phyloP scores from a whole-genome alignment of 1,140 invertebrate genomes.

The Lasioglossum albipes region DNA sequence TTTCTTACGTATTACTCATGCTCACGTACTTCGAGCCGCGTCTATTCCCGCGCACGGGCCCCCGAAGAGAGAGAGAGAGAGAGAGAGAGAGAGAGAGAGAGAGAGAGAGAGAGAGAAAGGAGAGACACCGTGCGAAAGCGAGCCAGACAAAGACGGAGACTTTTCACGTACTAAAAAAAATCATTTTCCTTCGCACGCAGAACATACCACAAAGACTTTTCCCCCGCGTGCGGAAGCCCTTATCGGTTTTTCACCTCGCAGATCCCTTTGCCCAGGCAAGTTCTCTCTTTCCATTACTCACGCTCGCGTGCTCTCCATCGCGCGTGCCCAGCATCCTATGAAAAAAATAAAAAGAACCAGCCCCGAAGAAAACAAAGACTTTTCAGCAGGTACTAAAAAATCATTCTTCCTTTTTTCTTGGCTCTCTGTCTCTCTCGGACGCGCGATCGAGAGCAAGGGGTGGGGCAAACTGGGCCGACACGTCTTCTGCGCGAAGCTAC shows the following conservation, averaged over 20 bases:
- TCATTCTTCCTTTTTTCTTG: constrained; percentile 15
- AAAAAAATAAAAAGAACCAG: constrained; percentile 17
- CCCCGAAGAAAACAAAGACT: constrained; percentile 31
- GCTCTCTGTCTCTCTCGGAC: background rate
- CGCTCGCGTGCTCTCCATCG: constrained; percentile 9
- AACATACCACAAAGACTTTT: constrained; percentile 38
- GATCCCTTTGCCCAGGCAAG: constrained; percentile 3
- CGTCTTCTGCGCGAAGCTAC: constrained; percentile 23
- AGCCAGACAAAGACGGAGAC: background rate
- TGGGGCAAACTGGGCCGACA: background rate
- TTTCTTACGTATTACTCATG: constrained; percentile 38
- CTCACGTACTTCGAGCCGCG: constrained; percentile 29
- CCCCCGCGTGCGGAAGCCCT: constrained; percentile 16
- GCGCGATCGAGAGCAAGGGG: too few relatives aligned
- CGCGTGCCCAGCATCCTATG: constrained; percentile 21
- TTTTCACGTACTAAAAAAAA: constrained; percentile 48
- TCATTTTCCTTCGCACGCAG: constrained; percentile 44
- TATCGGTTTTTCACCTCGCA: constrained; percentile 43
- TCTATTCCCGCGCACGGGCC: constrained; percentile 9
- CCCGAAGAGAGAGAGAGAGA: constrained; percentile 1
- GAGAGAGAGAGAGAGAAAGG: background rate
- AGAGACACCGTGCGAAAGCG: too few relatives aligned
- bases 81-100: too few relatives aligned
- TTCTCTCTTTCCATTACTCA: constrained; percentile 23
- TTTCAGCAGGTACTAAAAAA: constrained; percentile 46